Percentiles rank a stretch among this genome's conserved stretches.
Conservation (phyloP, 2,888 invertebrate species). For the Callyntrura sp. region DNA sequence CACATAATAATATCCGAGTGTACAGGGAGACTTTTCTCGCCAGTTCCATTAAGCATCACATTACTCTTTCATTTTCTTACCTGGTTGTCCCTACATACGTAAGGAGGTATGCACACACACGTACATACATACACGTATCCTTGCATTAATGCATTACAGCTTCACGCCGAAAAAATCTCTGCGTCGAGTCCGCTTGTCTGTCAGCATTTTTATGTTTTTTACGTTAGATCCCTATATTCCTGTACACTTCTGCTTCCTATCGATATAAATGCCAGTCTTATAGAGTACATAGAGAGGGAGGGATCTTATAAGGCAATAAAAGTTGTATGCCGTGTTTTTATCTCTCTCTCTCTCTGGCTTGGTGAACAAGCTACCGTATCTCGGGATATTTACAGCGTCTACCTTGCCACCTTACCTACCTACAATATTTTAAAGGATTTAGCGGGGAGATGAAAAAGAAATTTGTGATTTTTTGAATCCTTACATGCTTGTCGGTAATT, state of each 20-base stretch:
- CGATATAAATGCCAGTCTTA: not conserved
- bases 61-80: slow-evolving; percentile 25
- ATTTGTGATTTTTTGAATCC: slow-evolving; percentile 60
- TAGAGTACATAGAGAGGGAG: not conserved
- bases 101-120: not conserved
- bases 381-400: too few species aligned
- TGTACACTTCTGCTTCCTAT: not conserved
- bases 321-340: not conserved
- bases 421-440: slow-evolving; percentile 11
- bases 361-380: slow-evolving; percentile 12
- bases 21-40: slow-evolving; percentile 30
- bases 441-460: slow-evolving; percentile 20
- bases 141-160: not conserved
- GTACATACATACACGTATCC: not conserved
- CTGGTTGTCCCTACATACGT: not conserved
- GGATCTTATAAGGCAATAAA: not conserved
- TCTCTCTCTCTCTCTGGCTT: not conserved
- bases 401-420: too few species aligned
- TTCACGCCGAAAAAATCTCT: not conserved
- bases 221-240: not conserved
- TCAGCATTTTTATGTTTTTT: slow-evolving; percentile 7
- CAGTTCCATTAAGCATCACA: slow-evolving; percentile 49
- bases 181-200: not conserved
- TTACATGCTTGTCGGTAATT: not conserved
- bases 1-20: slow-evolving; percentile 58